Conservation (phyloP, 2,113 vertebrate genomes). For the Tetraodon nigroviridis region DNA sequence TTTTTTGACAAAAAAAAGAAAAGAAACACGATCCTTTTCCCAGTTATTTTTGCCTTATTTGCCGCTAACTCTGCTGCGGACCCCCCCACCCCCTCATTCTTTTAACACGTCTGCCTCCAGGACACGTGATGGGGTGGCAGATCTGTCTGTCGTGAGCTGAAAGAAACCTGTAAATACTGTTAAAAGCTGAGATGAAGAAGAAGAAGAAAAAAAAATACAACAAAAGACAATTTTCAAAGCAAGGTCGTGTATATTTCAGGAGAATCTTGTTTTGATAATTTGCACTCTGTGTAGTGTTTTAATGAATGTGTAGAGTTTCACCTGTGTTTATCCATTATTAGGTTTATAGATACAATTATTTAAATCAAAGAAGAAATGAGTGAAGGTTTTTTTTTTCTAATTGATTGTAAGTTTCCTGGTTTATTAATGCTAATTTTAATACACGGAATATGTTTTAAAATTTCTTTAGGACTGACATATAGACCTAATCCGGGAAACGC, state of each 20-base stretch:
- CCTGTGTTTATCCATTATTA: conserved; percentile 91
- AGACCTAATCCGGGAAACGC: conserved; percentile 46
- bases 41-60: background rate
- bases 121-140: conserved; percentile 34
- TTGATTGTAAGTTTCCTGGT: conserved; percentile 87
- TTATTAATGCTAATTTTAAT: conserved; percentile 74
- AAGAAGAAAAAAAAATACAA: conserved; percentile 20
- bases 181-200: conserved; percentile 63
- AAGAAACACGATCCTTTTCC: no score
- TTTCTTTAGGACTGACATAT: conserved; percentile 45
- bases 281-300: conserved; percentile 98
- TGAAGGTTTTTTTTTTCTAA: conserved; percentile 84
- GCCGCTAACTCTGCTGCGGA: background rate
- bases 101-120: conserved; percentile 42
- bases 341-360: conserved; percentile 94
- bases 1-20: no score
- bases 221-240: conserved; percentile 73
- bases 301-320: conserved; percentile 94
- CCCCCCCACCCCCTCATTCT: background rate
- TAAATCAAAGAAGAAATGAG: conserved; percentile 90
- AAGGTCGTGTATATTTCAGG: conserved; percentile 94
- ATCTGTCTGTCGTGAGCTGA: conserved; percentile 81
- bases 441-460: conserved; percentile 65
- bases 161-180: conserved; percentile 90
- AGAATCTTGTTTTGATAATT: conserved; percentile 86